Evolutionary conservation across 1,140 invertebrate species (phyloP), one percentile per base, ranked within the genome.

Genomic region (Hycleus cichorii): DNA sequence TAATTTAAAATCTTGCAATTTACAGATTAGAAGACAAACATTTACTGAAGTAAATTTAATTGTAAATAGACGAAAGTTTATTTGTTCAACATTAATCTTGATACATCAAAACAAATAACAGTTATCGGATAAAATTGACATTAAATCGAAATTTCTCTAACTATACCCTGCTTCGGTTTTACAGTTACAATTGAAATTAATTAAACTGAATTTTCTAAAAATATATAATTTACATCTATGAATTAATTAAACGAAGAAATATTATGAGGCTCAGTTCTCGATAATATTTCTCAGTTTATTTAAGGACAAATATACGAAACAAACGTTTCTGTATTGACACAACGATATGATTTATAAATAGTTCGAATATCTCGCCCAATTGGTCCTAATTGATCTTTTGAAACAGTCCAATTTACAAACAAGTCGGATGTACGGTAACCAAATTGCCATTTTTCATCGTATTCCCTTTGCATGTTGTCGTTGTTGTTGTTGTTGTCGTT

Each of bases 361-460:
- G 11, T 32, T 9, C 39, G 12, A 58, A 24, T 50, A 32, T 32
- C 32, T 32, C 7, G 7, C 32, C 32, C 32, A 32, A 32, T 32
- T 32, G 32, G 32, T 32, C 32, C 32, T 32, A 32, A 32, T 32
- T 32, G 3, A 4, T 4, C 7, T 32, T 32, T 32, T 32, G 32
- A 0, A 4, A 32, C 32, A 32, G 1, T 32, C 1, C 32, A 32
- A 32, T 32, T 69, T 67, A 68, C 48, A 69, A 57, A 49, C 63
- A 64, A 24, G 66, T 67, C 9, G 64, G 64, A 49, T 70, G 61
- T 3, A 57, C 64, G 46, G 62, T 60, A 5, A 55, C 47, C 5
- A 64, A 27, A 12, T 64, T 58, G 38, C 71, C 71, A 51, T 73
- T 73, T 57, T 68, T 72, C 7, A 67, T 56, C 18, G 60, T 55